These are phyloP conservation scores for Nymphalis c-album DNA, from an alignment of 2,888 invertebrate species.

Conservation along the genomic window DNA sequence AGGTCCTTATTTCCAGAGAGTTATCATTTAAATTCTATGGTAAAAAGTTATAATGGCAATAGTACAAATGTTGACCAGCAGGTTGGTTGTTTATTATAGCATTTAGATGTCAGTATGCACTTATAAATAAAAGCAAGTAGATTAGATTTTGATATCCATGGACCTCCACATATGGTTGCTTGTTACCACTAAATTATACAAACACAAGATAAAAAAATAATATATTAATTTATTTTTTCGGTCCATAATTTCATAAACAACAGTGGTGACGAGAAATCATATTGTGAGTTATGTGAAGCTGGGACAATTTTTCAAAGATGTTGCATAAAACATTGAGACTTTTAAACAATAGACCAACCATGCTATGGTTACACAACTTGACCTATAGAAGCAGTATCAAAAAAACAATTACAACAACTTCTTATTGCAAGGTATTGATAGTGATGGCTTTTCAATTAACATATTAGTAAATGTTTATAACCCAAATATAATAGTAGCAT, in stretches of 20 bases:
- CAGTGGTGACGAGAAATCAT: constrained; percentile 72
- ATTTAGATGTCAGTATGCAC: neutral
- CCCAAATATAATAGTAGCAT: neutral
- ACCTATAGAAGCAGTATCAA: constrained; percentile 54
- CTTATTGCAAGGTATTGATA: constrained; percentile 68
- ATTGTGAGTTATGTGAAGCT: constrained; percentile 49
- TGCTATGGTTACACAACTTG: constrained; percentile 56
- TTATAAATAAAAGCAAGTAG: constrained; percentile 22
- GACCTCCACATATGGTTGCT: constrained; percentile 68
- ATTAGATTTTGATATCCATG: constrained; percentile 36
- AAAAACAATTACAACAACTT: constrained; percentile 69
- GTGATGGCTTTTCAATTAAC: constrained; percentile 25
- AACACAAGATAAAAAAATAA: neutral
- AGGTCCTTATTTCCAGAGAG: constrained; percentile 64
- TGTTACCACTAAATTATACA: constrained; percentile 53
- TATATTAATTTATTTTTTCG: constrained; percentile 47
- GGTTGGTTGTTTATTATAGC: constrained; percentile 53
- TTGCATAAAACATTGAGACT: constrained; percentile 57
- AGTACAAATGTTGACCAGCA: constrained; percentile 56
- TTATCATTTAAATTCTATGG: constrained; percentile 50
- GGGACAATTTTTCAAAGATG: constrained; percentile 58
- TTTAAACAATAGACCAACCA: constrained; percentile 51
- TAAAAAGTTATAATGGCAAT: constrained; percentile 47
- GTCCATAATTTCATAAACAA: constrained; percentile 45
- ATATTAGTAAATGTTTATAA: constrained; percentile 8